phyloP scores from a whole-genome alignment of 2,797 vertebrate species.

The Nasua narica region DNA sequence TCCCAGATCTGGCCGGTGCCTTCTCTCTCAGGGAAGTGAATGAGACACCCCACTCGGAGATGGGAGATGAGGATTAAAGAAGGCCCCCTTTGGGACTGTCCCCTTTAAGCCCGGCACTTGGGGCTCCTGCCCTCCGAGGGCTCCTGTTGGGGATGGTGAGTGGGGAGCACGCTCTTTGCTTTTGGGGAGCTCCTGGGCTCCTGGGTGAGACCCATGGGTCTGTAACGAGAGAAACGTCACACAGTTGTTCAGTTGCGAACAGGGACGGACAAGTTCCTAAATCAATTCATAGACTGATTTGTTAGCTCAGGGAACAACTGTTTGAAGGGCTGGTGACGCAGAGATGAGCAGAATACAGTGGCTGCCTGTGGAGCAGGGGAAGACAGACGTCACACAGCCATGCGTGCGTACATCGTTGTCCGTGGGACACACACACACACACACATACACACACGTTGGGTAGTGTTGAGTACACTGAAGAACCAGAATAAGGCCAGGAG shows the following conservation, averaged over 20 bases:
- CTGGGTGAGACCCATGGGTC: not conserved
- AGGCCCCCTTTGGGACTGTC: not conserved
- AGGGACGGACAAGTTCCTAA: not conserved
- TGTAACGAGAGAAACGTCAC: not conserved
- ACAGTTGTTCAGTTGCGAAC: not conserved
- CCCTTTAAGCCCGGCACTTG: not conserved
- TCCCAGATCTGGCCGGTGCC: not conserved
- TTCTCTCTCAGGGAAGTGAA: not conserved
- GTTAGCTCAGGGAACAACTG: not conserved
- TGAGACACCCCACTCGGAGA: not conserved
- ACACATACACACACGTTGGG: not conserved
- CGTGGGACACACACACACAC: rapidly evolving
- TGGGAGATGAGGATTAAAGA: not conserved
- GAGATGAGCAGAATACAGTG: not conserved
- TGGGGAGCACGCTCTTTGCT: not conserved
- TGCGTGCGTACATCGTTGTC: not conserved
- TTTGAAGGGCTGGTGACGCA: not conserved
- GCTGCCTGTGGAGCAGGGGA: not conserved
- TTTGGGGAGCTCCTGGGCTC: not conserved
- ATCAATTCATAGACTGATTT: not conserved
- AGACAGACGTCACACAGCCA: not conserved
- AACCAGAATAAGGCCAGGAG: not conserved
- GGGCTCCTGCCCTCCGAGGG: not conserved
- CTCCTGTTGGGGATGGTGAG: not conserved
- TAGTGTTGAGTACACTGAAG: not conserved